These are phyloP conservation scores for Patella vulgata DNA, from an alignment of 1,140 invertebrate species.

Conservation along the genomic window DNA sequence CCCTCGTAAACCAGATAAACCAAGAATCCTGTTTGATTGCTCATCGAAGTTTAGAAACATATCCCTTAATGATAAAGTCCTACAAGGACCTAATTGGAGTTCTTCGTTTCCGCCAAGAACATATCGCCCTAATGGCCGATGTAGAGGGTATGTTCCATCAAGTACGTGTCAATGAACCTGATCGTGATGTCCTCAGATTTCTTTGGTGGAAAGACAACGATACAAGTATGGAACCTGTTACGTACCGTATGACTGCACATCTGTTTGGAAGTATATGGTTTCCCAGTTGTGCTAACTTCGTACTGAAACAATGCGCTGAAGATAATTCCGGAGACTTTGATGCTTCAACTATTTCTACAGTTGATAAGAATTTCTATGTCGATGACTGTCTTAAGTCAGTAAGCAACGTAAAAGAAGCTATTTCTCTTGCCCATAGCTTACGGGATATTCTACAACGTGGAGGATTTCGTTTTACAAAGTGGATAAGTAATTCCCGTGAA, in stretches of 20 bases:
- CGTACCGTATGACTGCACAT: conserved; percentile 30
- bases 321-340: conserved; percentile 1
- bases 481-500: conserved; percentile 6
- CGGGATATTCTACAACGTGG: too few species aligned
- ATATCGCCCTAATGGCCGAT: conserved; percentile 20
- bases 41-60: conserved; percentile 9
- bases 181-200: conserved; percentile 20
- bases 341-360: too few species aligned
- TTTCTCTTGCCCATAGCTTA: not conserved
- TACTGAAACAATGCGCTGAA: conserved; percentile 21
- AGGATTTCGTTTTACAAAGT: conserved; percentile 25
- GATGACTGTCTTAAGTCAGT: conserved; percentile 28
- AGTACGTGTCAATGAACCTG: conserved; percentile 20
- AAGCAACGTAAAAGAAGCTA: conserved; percentile 1
- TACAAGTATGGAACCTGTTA: not conserved
- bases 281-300: conserved; percentile 29
- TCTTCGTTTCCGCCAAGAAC: conserved; percentile 19
- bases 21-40: too few species aligned
- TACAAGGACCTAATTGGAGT: conserved; percentile 13
- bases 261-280: conserved; percentile 35
- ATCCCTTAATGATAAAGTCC: conserved; percentile 12
- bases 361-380: conserved; percentile 27
- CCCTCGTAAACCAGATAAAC: conserved; percentile 29
- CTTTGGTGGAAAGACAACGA: conserved; percentile 17
- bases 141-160: conserved; percentile 34